Conservation (phyloP, 2,797 vertebrate species). For the Eleutherodactylus coqui region DNA sequence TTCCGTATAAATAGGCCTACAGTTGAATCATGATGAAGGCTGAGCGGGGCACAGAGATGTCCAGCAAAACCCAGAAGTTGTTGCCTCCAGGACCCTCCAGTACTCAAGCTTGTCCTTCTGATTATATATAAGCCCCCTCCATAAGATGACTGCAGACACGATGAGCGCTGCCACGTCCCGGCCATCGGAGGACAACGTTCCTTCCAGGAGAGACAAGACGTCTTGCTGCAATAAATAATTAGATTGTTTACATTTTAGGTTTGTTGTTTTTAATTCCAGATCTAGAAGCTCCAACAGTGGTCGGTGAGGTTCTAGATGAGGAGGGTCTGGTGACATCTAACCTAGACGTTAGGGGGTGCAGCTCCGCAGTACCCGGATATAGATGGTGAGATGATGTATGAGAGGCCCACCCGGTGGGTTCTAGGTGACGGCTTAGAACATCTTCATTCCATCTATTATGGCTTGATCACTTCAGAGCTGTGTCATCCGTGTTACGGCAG, state of each 20-base stretch:
- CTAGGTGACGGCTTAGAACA: too few species aligned
- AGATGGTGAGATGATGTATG: too few species aligned
- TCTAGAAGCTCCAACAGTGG: background rate
- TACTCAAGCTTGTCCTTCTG: background rate
- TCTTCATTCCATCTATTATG: too few species aligned
- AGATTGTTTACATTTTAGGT: background rate
- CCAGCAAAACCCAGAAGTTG: background rate
- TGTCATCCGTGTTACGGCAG: too few species aligned
- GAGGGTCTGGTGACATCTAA: too few species aligned
- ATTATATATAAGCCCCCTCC: background rate
- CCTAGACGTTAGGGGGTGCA: too few species aligned
- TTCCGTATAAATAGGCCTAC: too few species aligned
- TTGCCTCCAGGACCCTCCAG: too few species aligned
- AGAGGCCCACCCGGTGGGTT: too few species aligned
- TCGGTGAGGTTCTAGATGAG: background rate
- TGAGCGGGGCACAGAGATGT: background rate
- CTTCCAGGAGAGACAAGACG: constrained; percentile 17
- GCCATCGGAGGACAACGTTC: constrained; percentile 1
- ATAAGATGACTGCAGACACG: background rate
- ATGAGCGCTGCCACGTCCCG: background rate
- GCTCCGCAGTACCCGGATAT: too few species aligned
- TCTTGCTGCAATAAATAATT: constrained; percentile 23
- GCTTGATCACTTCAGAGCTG: too few species aligned
- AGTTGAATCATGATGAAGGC: too few species aligned
- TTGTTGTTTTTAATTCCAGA: background rate